phyloP scores from a whole-genome alignment of 2,113 vertebrate species.

The Pituophis catenifer region DNA sequence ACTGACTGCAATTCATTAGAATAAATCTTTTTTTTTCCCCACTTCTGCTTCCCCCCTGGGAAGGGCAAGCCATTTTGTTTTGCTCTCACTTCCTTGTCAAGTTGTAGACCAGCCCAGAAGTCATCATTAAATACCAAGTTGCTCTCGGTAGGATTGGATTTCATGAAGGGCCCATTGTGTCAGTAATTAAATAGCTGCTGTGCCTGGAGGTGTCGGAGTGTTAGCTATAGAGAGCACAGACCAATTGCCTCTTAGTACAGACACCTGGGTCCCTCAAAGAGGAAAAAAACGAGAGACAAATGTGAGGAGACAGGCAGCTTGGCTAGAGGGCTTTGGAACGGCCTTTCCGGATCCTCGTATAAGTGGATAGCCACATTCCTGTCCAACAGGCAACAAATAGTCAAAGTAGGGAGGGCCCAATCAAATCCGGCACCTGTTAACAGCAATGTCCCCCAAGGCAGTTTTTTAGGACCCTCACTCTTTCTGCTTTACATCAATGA shows the following conservation, averaged over 20 bases:
- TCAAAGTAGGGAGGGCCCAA: no score
- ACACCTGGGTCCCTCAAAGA: background rate
- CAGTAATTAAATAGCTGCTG: slow-evolving; percentile 61
- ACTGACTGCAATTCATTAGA: rapidly evolving
- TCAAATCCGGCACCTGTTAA: no score
- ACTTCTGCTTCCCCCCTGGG: background rate
- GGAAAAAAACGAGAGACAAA: background rate
- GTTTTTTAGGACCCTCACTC: no score
- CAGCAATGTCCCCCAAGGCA: no score
- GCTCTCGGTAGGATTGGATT: slow-evolving; percentile 56
- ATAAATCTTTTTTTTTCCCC: rapidly evolving
- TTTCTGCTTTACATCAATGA: no score
- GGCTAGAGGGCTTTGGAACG: background rate
- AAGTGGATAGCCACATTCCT: no score
- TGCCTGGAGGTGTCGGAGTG: slow-evolving; percentile 23
- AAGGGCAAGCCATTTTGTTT: background rate
- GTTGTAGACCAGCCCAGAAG: slow-evolving; percentile 43
- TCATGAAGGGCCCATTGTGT: slow-evolving; percentile 54
- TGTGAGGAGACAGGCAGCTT: background rate
- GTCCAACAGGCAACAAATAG: no score
- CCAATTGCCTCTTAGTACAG: background rate
- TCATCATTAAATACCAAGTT: slow-evolving; percentile 58
- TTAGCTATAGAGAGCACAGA: slow-evolving; percentile 24
- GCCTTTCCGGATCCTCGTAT: background rate
- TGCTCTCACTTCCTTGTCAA: slow-evolving; percentile 38